Evolutionary conservation across 2,797 vertebrate species (phyloP).

Genomic region (Xenopus petersii): DNA sequence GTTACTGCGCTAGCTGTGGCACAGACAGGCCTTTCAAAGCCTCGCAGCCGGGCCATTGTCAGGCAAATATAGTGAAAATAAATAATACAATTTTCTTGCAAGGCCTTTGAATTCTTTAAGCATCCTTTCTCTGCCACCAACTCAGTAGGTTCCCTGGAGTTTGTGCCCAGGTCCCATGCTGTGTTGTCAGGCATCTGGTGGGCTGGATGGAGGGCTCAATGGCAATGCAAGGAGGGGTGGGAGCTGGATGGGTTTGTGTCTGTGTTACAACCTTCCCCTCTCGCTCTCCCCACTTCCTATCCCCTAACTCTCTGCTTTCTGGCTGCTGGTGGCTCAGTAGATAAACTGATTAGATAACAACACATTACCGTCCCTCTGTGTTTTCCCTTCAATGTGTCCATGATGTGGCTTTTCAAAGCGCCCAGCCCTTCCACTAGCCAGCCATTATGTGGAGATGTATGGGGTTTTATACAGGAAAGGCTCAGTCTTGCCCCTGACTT

Average conservation of each 20-base stretch:
- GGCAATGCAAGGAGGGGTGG: constrained; percentile 32
- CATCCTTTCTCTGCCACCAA: constrained; percentile 13
- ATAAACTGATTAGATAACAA: constrained; percentile 94
- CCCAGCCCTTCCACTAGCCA: constrained; percentile 85
- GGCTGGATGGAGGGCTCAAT: constrained; percentile 40
- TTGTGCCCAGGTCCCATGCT: constrained; percentile 32
- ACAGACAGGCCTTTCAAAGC: not conserved
- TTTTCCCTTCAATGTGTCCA: constrained; percentile 71
- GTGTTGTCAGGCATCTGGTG: constrained; percentile 46
- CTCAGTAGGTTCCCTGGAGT: constrained; percentile 23
- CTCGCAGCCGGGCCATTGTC: constrained; percentile 29
- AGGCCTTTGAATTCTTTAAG: constrained; percentile 10
- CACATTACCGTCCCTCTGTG: constrained; percentile 92
- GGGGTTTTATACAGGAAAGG: constrained; percentile 87
- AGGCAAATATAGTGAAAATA: constrained; percentile 44
- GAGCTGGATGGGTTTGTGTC: constrained; percentile 40
- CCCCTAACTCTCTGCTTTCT: constrained; percentile 73
- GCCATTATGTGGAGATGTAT: constrained; percentile 90
- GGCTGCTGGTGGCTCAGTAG: constrained; percentile 91
- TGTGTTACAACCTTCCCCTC: constrained; percentile 61
- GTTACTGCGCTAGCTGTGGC: no score
- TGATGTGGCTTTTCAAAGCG: constrained; percentile 85
- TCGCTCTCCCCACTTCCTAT: constrained; percentile 73
- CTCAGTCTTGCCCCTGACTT: constrained; percentile 93
- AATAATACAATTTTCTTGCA: constrained; percentile 36